Evolutionary conservation across 2,888 invertebrate species (phyloP).

Genomic region (Melanophora roralis): DNA sequence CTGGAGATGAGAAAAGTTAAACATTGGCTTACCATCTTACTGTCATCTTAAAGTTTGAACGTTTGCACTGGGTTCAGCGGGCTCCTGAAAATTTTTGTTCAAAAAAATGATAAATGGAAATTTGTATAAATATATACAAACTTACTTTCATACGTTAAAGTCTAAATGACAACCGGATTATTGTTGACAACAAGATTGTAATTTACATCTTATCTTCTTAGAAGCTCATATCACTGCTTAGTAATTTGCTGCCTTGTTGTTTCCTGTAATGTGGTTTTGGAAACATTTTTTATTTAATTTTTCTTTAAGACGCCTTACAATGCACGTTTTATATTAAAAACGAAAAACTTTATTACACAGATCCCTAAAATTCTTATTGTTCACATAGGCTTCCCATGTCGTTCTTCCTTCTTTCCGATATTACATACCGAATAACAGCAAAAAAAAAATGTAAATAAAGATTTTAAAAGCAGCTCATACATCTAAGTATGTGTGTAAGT

Average conservation of each 20-base stretch:
- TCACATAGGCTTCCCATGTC: not conserved
- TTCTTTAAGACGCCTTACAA: not conserved
- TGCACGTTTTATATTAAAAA: conserved; percentile 35
- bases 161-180: conserved; percentile 46
- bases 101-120: no score
- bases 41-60: no score
- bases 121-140: no score
- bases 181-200: conserved; percentile 49
- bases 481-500: no score
- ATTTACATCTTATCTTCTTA: conserved; percentile 31
- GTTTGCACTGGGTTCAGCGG: no score
- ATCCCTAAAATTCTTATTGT: conserved; percentile 8
- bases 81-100: no score
- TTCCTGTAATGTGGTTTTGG: not conserved
- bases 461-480: not conserved
- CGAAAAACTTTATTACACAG: conserved; percentile 13
- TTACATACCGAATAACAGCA: not conserved
- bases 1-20: no score
- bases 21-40: no score
- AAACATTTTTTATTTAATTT: not conserved
- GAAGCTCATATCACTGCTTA: not conserved
- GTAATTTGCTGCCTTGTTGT: not conserved
- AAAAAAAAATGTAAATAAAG: not conserved
- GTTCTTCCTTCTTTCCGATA: not conserved
- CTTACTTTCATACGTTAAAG: not conserved